These are phyloP conservation scores for Cacajao melanocephalus DNA, from an alignment of 2,797 vertebrate species.

Conservation along the genomic window DNA sequence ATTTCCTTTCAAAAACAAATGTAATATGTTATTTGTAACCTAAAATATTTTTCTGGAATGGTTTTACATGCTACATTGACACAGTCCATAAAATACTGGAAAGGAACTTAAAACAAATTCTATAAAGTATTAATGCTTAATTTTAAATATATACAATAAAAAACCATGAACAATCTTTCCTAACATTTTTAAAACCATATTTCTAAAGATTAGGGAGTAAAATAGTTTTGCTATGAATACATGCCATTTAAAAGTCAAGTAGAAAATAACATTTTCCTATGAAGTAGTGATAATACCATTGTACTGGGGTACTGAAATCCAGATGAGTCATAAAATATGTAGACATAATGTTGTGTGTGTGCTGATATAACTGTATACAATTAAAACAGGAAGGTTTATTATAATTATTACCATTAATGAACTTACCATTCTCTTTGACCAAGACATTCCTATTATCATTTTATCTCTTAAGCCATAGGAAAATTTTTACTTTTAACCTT, in stretches of 20 bases:
- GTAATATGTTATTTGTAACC: not conserved
- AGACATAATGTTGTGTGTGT: not conserved
- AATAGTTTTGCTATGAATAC: not conserved
- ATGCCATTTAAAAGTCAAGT: not conserved
- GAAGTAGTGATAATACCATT: not conserved
- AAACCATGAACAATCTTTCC: not conserved
- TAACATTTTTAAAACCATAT: not conserved
- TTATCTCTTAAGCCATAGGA: not conserved
- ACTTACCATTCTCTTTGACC: not conserved
- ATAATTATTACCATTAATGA: not conserved
- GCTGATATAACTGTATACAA: not conserved
- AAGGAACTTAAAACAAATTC: not conserved
- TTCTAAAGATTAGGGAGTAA: not conserved
- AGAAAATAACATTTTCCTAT: not conserved
- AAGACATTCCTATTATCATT: not conserved
- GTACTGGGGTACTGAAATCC: not conserved
- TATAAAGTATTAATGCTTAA: not conserved
- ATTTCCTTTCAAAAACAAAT: not conserved
- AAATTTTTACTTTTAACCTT: not conserved
- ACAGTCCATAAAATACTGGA: too few relatives aligned
- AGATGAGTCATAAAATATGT: not conserved
- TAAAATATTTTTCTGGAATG: not conserved
- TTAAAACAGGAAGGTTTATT: not conserved
- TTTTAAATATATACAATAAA: not conserved
- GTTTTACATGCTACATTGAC: not conserved